Percentiles rank a stretch among this genome's conserved stretches.
These are phyloP conservation scores for Danio aesculapii DNA, from an alignment of 2,797 vertebrate genomes.

Conservation along the genomic window DNA sequence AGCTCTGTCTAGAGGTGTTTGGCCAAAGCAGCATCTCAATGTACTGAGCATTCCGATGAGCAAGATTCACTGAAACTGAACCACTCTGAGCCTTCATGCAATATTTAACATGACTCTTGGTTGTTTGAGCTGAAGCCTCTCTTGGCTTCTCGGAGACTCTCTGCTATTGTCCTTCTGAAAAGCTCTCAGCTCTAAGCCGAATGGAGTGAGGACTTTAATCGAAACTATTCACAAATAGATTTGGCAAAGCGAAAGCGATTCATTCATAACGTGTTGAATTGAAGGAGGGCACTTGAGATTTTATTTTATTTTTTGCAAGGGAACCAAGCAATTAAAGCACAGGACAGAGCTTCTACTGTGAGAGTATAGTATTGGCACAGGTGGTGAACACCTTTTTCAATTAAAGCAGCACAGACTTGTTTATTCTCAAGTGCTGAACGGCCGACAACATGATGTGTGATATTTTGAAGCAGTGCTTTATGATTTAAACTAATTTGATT, in stretches of 20 bases:
- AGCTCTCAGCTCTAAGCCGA: neutral
- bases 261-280: constrained; percentile 33
- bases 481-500: too few relatives aligned
- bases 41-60: neutral
- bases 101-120: constrained; percentile 16
- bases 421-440: too few relatives aligned
- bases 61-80: constrained; percentile 16
- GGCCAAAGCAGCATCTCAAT: neutral
- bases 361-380: neutral
- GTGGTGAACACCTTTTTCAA: neutral
- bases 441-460: too few relatives aligned
- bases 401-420: neutral
- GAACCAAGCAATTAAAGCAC: neutral
- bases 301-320: too few relatives aligned
- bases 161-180: constrained; percentile 25
- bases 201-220: constrained; percentile 22
- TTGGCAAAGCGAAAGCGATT: constrained; percentile 31
- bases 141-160: constrained; percentile 15
- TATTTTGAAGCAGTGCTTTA: too few relatives aligned
- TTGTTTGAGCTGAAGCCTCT: neutral
- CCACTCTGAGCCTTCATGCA: constrained; percentile 25
- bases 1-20: constrained; percentile 19
- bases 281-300: constrained; percentile 14
- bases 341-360: neutral
- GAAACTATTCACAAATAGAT: constrained; percentile 36